Conservation (phyloP, 2,113 vertebrate genomes). For the Speoplatyrhinus poulsoni region DNA sequence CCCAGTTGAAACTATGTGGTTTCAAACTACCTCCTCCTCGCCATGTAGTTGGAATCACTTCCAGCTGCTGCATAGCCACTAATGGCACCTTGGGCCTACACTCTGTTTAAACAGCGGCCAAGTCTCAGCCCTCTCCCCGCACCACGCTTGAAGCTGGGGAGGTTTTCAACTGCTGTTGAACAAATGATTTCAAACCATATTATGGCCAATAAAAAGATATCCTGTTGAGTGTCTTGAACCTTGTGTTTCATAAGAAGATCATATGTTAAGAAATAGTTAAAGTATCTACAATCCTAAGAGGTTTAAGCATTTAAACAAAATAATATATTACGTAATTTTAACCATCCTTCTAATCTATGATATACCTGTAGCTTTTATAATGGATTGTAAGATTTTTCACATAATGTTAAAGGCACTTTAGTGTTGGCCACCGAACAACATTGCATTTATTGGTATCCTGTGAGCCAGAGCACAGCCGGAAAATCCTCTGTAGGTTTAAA, state of each 20-base stretch:
- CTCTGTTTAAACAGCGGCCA: constrained; percentile 73
- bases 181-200: constrained; percentile 68
- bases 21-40: constrained; percentile 81
- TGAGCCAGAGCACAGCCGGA: no score
- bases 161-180: constrained; percentile 74
- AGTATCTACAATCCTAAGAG: no score
- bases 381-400: no score
- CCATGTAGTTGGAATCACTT: constrained; percentile 86
- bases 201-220: constrained; percentile 54
- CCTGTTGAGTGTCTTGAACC: constrained; percentile 47
- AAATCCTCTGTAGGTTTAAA: no score
- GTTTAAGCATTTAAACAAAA: neutral
- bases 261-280: no score
- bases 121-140: constrained; percentile 57
- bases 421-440: no score
- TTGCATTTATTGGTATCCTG: no score
- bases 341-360: no score
- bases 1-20: constrained; percentile 85
- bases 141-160: constrained; percentile 52
- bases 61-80: constrained; percentile 88
- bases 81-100: constrained; percentile 75
- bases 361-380: no score
- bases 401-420: no score
- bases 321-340: neutral
- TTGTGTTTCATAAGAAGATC: constrained; percentile 12